Evolutionary conservation across 2,888 invertebrate species (phyloP).

Genomic region (Craniophora ligustri): DNA sequence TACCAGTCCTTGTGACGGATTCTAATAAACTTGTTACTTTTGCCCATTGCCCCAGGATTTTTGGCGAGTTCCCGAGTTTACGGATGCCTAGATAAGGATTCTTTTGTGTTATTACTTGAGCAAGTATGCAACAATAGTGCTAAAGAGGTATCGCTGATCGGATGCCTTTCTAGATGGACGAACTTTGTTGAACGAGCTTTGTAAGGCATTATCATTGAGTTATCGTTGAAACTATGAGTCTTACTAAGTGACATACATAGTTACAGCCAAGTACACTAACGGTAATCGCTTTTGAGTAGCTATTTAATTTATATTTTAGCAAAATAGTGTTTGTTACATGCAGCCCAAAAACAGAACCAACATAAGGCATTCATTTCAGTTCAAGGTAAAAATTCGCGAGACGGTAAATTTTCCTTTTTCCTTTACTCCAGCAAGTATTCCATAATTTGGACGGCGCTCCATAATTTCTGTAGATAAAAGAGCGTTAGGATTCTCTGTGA

Average conservation of each 20-base stretch:
- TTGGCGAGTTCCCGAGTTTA: slow-evolving; percentile 22
- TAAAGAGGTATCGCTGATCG: neutral
- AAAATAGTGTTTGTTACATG: too few relatives aligned
- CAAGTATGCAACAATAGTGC: neutral
- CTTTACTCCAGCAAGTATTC: slow-evolving; percentile 22
- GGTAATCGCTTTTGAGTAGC: too few relatives aligned
- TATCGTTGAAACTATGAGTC: too few relatives aligned
- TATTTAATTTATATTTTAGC: too few relatives aligned
- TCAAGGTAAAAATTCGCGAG: slow-evolving; percentile 18
- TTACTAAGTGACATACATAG: too few relatives aligned
- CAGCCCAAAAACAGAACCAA: neutral
- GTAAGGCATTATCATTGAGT: neutral
- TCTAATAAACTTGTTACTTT: slow-evolving; percentile 49
- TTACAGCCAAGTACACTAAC: too few relatives aligned
- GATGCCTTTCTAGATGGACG: neutral
- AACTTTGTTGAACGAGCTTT: neutral
- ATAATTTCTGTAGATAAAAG: slow-evolving; percentile 54
- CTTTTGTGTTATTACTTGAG: slow-evolving; percentile 4
- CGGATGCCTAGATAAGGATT: slow-evolving; percentile 28
- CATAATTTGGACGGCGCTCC: slow-evolving; percentile 45
- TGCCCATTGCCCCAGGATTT: slow-evolving; percentile 31
- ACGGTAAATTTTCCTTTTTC: slow-evolving; percentile 14
- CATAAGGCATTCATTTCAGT: neutral
- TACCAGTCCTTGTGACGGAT: slow-evolving; percentile 33
- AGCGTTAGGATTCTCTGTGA: slow-evolving; percentile 27